A percentile compares a stretch with the other conserved stretches of the same genome.
phyloP scores from a whole-genome alignment of 2,888 invertebrate genomes.

The Eudasyphora cyanicolor region DNA sequence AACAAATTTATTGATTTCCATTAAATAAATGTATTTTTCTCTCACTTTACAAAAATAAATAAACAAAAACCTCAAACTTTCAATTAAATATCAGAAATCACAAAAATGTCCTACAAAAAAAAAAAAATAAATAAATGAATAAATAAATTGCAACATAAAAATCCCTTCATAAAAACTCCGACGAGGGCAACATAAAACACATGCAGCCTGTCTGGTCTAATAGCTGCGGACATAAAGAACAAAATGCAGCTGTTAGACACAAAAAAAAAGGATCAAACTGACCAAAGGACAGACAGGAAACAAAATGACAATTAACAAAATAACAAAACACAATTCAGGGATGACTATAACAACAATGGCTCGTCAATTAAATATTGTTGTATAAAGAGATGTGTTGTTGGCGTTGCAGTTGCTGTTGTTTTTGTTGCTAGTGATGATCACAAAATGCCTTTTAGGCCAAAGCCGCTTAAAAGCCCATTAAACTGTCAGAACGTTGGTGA shows the following conservation, averaged over 20 bases:
- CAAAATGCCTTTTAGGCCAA: constrained; percentile 64
- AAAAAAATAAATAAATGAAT: too few species aligned
- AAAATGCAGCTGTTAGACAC: background rate
- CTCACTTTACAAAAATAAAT: constrained; percentile 39
- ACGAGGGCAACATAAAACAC: constrained; percentile 10
- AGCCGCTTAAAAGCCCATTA: constrained; percentile 66
- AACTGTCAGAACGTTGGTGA: constrained; percentile 58
- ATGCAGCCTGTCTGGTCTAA: constrained; percentile 48
- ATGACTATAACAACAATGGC: constrained; percentile 54
- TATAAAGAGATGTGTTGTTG: background rate
- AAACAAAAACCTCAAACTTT: constrained; percentile 38
- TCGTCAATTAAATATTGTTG: constrained; percentile 64
- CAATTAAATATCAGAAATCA: constrained; percentile 64
- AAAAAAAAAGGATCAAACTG: background rate
- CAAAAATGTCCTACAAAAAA: too few species aligned
- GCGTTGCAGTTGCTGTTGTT: background rate
- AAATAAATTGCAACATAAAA: constrained; percentile 51
- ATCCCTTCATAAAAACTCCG: background rate
- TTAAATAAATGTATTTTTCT: constrained; percentile 52
- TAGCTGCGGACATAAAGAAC: constrained; percentile 53
- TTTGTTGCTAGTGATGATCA: constrained; percentile 29
- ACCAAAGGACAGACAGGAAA: background rate
- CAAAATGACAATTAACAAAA: constrained; percentile 30
- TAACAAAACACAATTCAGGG: constrained; percentile 16
- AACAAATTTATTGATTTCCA: constrained; percentile 64